Percentiles rank a stretch among this genome's conserved stretches.
phyloP scores from a whole-genome alignment of 2,113 vertebrate genomes.

The Peromyscus maniculatus region DNA sequence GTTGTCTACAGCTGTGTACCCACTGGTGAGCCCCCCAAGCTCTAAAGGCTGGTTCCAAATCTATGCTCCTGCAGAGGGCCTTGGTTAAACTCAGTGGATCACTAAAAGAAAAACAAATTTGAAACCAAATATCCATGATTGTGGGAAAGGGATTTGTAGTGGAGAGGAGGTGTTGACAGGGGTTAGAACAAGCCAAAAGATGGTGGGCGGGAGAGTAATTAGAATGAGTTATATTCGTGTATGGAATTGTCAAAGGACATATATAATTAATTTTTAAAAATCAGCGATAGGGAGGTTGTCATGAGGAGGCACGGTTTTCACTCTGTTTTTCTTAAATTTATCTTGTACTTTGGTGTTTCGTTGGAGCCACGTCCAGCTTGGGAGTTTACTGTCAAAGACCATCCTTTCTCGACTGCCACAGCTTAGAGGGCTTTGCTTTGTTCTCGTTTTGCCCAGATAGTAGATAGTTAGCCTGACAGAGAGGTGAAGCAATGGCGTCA shows the following conservation, averaged over 20 bases:
- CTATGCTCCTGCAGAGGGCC: neutral
- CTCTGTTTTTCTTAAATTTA: slow-evolving; percentile 2
- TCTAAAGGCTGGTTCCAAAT: neutral
- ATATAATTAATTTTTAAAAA: neutral
- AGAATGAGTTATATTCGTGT: neutral
- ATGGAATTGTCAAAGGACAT: neutral
- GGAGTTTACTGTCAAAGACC: neutral
- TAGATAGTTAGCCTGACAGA: too few relatives aligned
- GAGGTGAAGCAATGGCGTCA: neutral
- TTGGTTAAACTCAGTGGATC: neutral
- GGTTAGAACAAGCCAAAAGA: neutral
- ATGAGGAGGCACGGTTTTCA: neutral
- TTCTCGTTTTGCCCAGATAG: neutral
- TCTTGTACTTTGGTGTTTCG: neutral
- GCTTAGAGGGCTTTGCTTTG: neutral
- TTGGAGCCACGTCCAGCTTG: neutral
- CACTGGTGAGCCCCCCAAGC: neutral
- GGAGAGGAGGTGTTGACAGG: neutral
- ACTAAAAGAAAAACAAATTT: too few relatives aligned
- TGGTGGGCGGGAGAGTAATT: neutral
- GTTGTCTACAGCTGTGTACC: too few relatives aligned
- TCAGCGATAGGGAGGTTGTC: neutral
- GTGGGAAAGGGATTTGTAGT: neutral
- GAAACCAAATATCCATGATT: neutral
- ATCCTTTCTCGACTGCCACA: neutral